phyloP scores from a whole-genome alignment of 2,797 vertebrate genomes.

The Bradypodion pumilum region DNA sequence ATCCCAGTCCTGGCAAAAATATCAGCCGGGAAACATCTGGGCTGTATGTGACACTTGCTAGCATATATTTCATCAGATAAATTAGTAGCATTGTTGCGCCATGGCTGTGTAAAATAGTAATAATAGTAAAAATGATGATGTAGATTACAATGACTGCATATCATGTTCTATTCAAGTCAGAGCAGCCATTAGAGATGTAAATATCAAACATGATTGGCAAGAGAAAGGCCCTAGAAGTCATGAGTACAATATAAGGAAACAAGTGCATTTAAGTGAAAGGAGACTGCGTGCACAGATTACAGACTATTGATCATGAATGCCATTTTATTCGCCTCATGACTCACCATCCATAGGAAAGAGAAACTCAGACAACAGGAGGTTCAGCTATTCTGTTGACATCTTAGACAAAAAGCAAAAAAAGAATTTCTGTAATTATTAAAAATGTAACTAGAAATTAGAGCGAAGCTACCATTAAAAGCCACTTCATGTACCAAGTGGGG shows the following conservation, averaged over 20 bases:
- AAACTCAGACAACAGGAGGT: conserved; percentile 63
- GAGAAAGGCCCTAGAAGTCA: conserved; percentile 57
- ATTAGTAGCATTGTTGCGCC: conserved; percentile 65
- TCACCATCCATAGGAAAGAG: conserved; percentile 52
- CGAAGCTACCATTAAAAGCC: conserved; percentile 10
- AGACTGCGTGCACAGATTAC: conserved; percentile 59
- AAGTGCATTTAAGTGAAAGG: conserved; percentile 45
- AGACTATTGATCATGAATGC: conserved; percentile 54
- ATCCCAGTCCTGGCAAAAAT: conserved; percentile 60
- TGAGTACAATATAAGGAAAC: conserved; percentile 57
- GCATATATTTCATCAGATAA: conserved; percentile 63
- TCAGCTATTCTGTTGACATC: conserved; percentile 69
- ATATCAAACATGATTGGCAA: conserved; percentile 61
- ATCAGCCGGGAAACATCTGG: conserved; percentile 72
- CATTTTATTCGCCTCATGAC: conserved; percentile 58
- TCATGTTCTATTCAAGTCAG: conserved; percentile 65
- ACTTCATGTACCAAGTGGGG: background rate
- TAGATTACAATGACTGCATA: conserved; percentile 32
- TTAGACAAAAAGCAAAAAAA: conserved; percentile 67
- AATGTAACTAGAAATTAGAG: conserved; percentile 61
- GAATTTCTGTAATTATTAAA: conserved; percentile 71
- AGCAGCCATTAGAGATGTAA: conserved; percentile 51
- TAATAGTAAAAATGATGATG: conserved; percentile 46
- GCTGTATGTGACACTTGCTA: conserved; percentile 42
- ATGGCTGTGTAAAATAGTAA: conserved; percentile 53